Evolutionary conservation across 2,888 invertebrate genomes (phyloP).

Genomic region (Mongoloraphidia duomilia): DNA sequence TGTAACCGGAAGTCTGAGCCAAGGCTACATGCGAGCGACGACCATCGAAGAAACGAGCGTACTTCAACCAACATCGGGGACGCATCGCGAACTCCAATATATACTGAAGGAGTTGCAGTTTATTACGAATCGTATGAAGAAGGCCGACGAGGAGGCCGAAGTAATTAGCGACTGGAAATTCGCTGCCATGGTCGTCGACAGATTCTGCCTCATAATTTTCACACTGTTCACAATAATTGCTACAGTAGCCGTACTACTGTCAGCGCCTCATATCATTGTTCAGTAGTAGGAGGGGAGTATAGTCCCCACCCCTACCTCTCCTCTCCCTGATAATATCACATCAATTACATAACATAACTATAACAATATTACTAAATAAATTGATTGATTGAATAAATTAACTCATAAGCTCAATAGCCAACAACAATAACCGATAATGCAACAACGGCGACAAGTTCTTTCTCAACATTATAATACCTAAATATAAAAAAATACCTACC

Average conservation of each 20-base stretch:
- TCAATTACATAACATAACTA: background rate
- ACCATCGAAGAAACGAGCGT: slow-evolving; percentile 50
- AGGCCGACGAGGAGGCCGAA: slow-evolving; percentile 86
- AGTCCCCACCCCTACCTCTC: too few relatives aligned
- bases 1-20: slow-evolving; percentile 25
- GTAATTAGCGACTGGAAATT: slow-evolving; percentile 96
- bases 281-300: slow-evolving; percentile 41
- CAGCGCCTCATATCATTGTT: slow-evolving; percentile 90
- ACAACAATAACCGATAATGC: background rate
- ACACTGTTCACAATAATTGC: slow-evolving; percentile 87
- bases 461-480: too few relatives aligned
- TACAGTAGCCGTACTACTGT: slow-evolving; percentile 78
- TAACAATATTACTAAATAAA: background rate
- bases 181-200: slow-evolving; percentile 96
- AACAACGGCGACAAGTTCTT: too few relatives aligned
- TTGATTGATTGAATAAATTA: too few relatives aligned
- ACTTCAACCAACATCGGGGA: slow-evolving; percentile 30
- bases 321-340: too few relatives aligned
- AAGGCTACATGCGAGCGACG: slow-evolving; percentile 55
- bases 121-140: slow-evolving; percentile 87
- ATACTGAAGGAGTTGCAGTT: slow-evolving; percentile 88
- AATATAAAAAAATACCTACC: too few relatives aligned
- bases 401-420: too few relatives aligned
- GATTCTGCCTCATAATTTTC: slow-evolving; percentile 91
- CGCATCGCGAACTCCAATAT: slow-evolving; percentile 75